Percentiles rank a stretch among this genome's conserved stretches.
phyloP scores from a whole-genome alignment of 1,140 invertebrate species.

The Drosophila nigrodunni region DNA sequence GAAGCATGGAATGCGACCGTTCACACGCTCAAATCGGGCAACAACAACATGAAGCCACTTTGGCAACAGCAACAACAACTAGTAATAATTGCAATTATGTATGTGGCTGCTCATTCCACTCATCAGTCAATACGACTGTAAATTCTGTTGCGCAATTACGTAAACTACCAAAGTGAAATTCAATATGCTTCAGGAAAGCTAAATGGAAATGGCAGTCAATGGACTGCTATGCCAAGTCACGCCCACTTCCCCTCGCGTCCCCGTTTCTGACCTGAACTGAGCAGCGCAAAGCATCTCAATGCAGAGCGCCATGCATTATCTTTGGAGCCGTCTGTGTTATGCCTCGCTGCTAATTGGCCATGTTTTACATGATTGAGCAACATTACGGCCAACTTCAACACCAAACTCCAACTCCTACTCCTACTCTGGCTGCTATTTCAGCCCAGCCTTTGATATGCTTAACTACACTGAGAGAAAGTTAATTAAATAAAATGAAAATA shows the following conservation, averaged over 20 bases:
- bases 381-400: conserved; percentile 34
- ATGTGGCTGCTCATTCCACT: conserved; percentile 29
- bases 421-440: not conserved
- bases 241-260: not conserved
- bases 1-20: conserved; percentile 5
- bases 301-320: conserved; percentile 47
- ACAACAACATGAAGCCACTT: conserved; percentile 5
- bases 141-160: conserved; percentile 71
- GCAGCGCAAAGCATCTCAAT: not conserved
- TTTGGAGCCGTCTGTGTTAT: conserved; percentile 22
- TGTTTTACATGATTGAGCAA: conserved; percentile 64
- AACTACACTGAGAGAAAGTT: too few relatives aligned
- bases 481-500: too few relatives aligned
- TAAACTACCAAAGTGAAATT: conserved; percentile 76
- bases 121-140: conserved; percentile 26
- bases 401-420: not conserved
- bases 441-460: too few relatives aligned
- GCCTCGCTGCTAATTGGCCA: conserved; percentile 59
- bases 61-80: conserved; percentile 33
- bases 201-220: conserved; percentile 51
- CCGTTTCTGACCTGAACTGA: not conserved
- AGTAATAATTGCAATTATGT: conserved; percentile 62
- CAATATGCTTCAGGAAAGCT: conserved; percentile 60
- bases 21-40: conserved; percentile 8
- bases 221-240: conserved; percentile 15